phyloP scores from a whole-genome alignment of 2,888 invertebrate species.

The Epinotia nisella region DNA sequence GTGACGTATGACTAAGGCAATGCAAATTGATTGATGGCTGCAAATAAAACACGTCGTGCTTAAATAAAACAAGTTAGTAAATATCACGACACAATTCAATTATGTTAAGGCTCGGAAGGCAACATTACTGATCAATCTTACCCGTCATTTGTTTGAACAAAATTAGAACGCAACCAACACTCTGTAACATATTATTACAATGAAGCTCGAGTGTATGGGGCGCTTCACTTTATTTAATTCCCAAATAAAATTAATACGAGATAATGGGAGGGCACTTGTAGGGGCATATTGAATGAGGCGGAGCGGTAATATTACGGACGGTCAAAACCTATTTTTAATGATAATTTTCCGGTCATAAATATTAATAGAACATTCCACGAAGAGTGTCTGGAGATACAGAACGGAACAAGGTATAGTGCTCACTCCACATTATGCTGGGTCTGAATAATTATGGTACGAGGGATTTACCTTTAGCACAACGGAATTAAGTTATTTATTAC shows the following conservation, averaged over 20 bases:
- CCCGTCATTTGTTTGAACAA: slow-evolving; percentile 26
- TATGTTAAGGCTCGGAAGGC: slow-evolving; percentile 21
- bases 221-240: slow-evolving; percentile 17
- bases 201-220: slow-evolving; percentile 12
- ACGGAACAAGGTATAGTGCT: slow-evolving; percentile 43
- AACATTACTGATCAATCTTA: slow-evolving; percentile 15
- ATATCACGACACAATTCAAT: slow-evolving; percentile 23
- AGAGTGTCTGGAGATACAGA: slow-evolving; percentile 53
- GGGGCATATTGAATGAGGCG: slow-evolving; percentile 61
- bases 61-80: slow-evolving; percentile 21
- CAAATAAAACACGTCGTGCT: slow-evolving; percentile 16
- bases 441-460: slow-evolving; percentile 36
- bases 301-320: slow-evolving; percentile 66
- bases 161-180: slow-evolving; percentile 12
- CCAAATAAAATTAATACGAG: slow-evolving; percentile 48
- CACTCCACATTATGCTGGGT: slow-evolving; percentile 23
- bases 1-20: slow-evolving; percentile 25
- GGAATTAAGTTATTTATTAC: slow-evolving; percentile 32
- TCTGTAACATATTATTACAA: slow-evolving; percentile 16
- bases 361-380: slow-evolving; percentile 76
- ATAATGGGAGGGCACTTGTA: slow-evolving; percentile 55
- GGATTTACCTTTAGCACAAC: slow-evolving; percentile 22
- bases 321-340: slow-evolving; percentile 77
- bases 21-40: slow-evolving; percentile 37
- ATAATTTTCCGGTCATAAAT: slow-evolving; percentile 80